These are phyloP conservation scores for Perizoma flavofasciatum DNA, from an alignment of 2,888 invertebrate species.

Conservation along the genomic window DNA sequence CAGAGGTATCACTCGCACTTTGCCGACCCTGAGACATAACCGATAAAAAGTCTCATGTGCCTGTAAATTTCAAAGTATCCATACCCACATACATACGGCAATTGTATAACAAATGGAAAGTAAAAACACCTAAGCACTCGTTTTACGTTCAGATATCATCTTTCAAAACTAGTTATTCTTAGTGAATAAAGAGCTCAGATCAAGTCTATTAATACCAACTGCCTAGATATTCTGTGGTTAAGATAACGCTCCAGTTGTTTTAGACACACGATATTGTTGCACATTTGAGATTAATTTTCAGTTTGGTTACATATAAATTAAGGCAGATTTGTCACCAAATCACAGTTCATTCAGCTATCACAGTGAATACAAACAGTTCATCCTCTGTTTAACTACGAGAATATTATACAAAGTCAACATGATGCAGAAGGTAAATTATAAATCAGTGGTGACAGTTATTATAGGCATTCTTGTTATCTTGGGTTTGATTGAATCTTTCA, in stretches of 20 bases:
- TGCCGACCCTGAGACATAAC: too few species aligned
- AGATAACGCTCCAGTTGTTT: conserved; percentile 60
- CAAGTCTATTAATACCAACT: conserved; percentile 5
- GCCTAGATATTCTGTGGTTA: conserved; percentile 29
- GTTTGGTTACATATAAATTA: conserved; percentile 73
- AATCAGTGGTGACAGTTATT: neutral
- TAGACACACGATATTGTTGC: conserved; percentile 66
- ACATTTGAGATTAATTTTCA: conserved; percentile 73
- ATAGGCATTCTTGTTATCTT: too few species aligned
- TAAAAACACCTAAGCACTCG: too few species aligned
- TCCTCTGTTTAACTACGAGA: conserved; percentile 1
- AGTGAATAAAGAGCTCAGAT: neutral
- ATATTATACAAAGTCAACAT: conserved; percentile 42
- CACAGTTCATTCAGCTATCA: conserved; percentile 52
- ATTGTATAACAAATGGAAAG: too few species aligned
- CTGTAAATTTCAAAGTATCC: too few species aligned
- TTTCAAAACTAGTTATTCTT: too few species aligned
- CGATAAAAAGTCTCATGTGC: too few species aligned
- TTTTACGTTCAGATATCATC: too few species aligned
- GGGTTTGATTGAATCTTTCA: too few species aligned
- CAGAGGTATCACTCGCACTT: too few species aligned
- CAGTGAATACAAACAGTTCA: conserved; percentile 33
- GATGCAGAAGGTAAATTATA: conserved; percentile 57
- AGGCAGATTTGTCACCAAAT: conserved; percentile 44
- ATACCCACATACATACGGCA: too few species aligned